These are phyloP conservation scores for Xenentodon cancila DNA, from an alignment of 2,797 vertebrate genomes.

Conservation along the genomic window DNA sequence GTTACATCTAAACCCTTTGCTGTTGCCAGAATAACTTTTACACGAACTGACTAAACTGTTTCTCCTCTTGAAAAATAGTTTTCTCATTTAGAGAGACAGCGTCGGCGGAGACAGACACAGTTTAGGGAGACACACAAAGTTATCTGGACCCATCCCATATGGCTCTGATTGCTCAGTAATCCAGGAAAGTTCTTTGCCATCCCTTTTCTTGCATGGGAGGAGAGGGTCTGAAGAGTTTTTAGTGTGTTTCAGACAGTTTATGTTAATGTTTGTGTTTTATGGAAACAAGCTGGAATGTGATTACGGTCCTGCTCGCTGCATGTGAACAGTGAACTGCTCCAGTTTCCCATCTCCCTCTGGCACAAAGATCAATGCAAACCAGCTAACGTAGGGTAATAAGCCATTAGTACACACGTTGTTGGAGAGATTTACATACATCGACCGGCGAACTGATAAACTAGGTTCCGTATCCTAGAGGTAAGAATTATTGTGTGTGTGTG, in stretches of 20 bases:
- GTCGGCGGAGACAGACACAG: slow-evolving; percentile 39
- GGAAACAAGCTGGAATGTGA: slow-evolving; percentile 82
- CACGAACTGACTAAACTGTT: slow-evolving; percentile 2
- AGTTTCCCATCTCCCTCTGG: slow-evolving; percentile 69
- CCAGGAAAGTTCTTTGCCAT: slow-evolving; percentile 51
- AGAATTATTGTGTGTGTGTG: slow-evolving; percentile 69
- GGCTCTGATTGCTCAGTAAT: slow-evolving; percentile 66
- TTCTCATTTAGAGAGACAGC: slow-evolving; percentile 31
- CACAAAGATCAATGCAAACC: slow-evolving; percentile 85
- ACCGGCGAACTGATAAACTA: slow-evolving; percentile 70
- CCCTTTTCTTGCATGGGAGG: slow-evolving; percentile 42
- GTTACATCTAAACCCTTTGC: slow-evolving; percentile 50
- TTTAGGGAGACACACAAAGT: slow-evolving; percentile 50
- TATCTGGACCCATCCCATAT: slow-evolving; percentile 62
- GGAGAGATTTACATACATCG: slow-evolving; percentile 81
- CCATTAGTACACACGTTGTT: slow-evolving; percentile 81
- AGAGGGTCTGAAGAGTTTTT: slow-evolving; percentile 61
- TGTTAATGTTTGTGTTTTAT: slow-evolving; percentile 82
- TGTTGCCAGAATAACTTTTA: slow-evolving; percentile 26
- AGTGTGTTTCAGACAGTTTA: slow-evolving; percentile 76
- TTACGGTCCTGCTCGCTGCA: slow-evolving; percentile 73
- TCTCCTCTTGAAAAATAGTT: slow-evolving; percentile 15
- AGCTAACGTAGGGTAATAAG: slow-evolving; percentile 80
- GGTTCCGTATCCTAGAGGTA: slow-evolving; percentile 71
- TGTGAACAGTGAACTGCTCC: slow-evolving; percentile 64